Conservation (phyloP, 2,888 invertebrate species). For the Ormyrus labotus region DNA sequence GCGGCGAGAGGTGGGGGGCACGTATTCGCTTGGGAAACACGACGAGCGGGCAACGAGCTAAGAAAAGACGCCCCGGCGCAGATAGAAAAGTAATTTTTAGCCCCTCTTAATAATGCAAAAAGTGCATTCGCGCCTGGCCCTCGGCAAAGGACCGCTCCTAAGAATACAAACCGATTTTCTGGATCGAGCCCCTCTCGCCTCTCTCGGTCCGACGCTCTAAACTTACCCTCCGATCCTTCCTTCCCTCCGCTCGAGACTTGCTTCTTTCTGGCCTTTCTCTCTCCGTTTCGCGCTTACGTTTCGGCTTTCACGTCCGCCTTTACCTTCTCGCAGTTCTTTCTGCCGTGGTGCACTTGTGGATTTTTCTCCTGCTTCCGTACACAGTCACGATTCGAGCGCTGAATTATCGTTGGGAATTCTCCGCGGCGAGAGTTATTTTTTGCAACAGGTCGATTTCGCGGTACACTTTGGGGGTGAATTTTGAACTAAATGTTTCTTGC, state of each 20-base stretch:
- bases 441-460: no score
- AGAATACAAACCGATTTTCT: conserved; percentile 27
- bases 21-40: conserved; percentile 21
- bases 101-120: conserved; percentile 58
- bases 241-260: background rate
- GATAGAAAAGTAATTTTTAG: conserved; percentile 56
- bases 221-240: no score
- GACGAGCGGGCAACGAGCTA: conserved; percentile 1
- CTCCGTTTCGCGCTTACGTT: background rate
- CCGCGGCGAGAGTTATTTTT: no score
- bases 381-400: no score
- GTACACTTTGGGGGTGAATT: no score
- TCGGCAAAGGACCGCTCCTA: conserved; percentile 8
- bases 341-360: no score
- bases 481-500: no score
- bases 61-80: conserved; percentile 10
- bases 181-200: no score
- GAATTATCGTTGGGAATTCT: no score
- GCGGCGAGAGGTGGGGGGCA: background rate
- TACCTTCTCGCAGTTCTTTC: background rate
- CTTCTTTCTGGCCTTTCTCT: background rate
- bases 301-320: background rate
- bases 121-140: conserved; percentile 42
- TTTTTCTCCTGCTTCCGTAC: no score
- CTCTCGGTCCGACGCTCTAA: no score